phyloP scores from a whole-genome alignment of 2,888 invertebrate genomes.

The Nomada fucata region DNA sequence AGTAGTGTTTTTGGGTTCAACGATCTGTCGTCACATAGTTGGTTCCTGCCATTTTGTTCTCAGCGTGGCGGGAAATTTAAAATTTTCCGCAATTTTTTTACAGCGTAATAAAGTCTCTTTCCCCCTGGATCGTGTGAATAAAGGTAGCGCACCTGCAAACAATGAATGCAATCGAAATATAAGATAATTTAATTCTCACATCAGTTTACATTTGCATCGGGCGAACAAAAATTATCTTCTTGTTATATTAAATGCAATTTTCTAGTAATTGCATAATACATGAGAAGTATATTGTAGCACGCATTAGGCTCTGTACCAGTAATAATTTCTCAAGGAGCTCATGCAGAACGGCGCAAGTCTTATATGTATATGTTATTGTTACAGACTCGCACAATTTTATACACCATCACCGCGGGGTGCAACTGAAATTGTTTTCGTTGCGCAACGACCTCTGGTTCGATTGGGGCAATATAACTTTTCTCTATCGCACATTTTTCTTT shows the following conservation, averaged over 20 bases:
- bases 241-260: conserved; percentile 29
- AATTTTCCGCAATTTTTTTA: not conserved
- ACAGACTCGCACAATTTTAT: conserved; percentile 11
- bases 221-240: conserved; percentile 4
- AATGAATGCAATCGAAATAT: not conserved
- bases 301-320: conserved; percentile 15
- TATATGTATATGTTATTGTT: not conserved
- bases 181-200: not conserved
- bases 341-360: conserved; percentile 20
- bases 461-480: not conserved
- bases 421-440: conserved; percentile 18
- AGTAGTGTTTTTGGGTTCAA: conserved; percentile 75
- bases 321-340: conserved; percentile 45
- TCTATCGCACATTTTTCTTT: not conserved
- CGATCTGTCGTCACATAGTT: conserved; percentile 77
- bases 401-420: not conserved
- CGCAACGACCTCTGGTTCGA: no score
- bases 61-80: conserved; percentile 58
- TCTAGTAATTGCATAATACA: conserved; percentile 42
- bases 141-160: not conserved
- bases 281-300: conserved; percentile 37
- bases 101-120: not conserved
- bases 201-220: not conserved
- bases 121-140: not conserved
- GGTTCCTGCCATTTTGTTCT: conserved; percentile 75